These are phyloP conservation scores for Nephrotoma appendiculata DNA, from an alignment of 2,888 invertebrate species.

Conservation along the genomic window DNA sequence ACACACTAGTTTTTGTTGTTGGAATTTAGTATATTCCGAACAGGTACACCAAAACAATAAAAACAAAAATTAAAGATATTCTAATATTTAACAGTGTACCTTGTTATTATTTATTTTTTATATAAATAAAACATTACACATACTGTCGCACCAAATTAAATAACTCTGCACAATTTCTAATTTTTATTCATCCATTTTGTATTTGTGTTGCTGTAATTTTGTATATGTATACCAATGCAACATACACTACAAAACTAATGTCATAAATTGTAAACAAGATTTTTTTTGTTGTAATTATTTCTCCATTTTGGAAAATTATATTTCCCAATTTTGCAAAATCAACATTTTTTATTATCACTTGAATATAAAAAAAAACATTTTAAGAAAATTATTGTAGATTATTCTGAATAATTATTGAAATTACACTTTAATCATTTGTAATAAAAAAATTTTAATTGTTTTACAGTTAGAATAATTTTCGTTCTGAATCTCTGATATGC, in stretches of 20 bases:
- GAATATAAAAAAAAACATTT: background rate
- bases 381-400: background rate
- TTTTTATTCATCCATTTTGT: background rate
- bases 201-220: background rate
- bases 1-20: background rate
- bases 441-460: background rate
- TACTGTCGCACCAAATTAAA: background rate
- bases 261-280: constrained; percentile 20
- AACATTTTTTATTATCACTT: background rate
- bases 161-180: background rate
- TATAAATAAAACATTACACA: background rate
- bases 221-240: background rate
- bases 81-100: background rate
- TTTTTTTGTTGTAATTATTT: constrained; percentile 7
- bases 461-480: background rate
- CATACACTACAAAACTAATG: constrained; percentile 12
- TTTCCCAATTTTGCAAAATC: background rate
- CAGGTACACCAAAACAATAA: background rate
- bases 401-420: background rate
- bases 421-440: background rate
- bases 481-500: background rate
- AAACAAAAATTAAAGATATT: background rate
- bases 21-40: background rate
- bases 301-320: background rate
- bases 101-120: background rate